phyloP scores from a whole-genome alignment of 1,140 invertebrate genomes.

The Drosophila virilis region DNA sequence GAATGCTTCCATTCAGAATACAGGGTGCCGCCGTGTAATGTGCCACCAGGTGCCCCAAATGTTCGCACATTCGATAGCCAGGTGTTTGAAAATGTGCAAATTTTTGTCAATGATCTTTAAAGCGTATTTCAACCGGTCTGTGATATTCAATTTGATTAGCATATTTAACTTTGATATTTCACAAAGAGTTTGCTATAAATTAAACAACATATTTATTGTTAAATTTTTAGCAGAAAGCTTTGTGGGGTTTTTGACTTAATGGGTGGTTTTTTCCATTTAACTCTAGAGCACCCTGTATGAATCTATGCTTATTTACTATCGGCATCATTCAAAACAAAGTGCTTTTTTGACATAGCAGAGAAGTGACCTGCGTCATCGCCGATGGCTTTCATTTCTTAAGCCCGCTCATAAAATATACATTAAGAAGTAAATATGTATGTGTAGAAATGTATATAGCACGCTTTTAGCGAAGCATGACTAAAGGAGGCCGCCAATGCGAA shows the following conservation, averaged over 20 bases:
- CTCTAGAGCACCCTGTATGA: neutral
- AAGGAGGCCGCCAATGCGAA: conserved; percentile 2
- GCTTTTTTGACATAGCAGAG: conserved; percentile 22
- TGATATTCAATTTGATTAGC: conserved; percentile 35
- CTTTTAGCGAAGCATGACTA: neutral
- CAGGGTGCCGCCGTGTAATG: conserved; percentile 31
- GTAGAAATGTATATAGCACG: neutral
- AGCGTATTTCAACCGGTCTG: conserved; percentile 61
- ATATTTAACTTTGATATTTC: conserved; percentile 77
- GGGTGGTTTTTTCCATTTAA: neutral
- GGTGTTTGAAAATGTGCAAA: conserved; percentile 40
- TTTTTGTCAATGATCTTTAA: conserved; percentile 33
- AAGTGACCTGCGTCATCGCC: conserved; percentile 44
- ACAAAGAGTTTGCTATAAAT: conserved; percentile 42
- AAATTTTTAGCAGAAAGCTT: neutral
- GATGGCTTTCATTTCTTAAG: conserved; percentile 29
- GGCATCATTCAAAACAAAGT: conserved; percentile 3
- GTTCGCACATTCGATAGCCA: neutral
- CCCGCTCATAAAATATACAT: conserved; percentile 36
- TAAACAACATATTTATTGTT: conserved; percentile 14
- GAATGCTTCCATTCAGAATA: conserved; percentile 15
- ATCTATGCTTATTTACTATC: neutral
- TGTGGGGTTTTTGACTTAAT: neutral
- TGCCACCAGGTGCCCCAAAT: neutral
- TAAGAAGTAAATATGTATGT: neutral